Conservation (phyloP, 2,113 vertebrate species). For the Holacanthus passer region DNA sequence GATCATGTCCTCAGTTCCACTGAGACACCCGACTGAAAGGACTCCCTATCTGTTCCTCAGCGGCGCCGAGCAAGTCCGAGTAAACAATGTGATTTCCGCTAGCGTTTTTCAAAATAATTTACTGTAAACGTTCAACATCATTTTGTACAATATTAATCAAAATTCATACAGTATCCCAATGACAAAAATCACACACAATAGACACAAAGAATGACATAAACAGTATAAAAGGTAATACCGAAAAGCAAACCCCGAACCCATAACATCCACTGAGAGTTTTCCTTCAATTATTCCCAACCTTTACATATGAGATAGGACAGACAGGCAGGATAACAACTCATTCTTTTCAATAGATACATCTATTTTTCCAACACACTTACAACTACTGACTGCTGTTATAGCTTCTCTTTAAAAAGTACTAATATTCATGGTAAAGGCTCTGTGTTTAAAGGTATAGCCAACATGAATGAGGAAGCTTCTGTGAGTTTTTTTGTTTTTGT, state of each 20-base stretch:
- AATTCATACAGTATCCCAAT: not conserved
- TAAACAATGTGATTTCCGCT: not conserved
- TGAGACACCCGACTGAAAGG: not conserved
- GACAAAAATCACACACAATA: not conserved
- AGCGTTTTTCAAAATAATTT: conserved; percentile 29
- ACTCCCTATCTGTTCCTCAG: not conserved
- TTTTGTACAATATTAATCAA: not conserved
- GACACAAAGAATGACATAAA: not conserved
- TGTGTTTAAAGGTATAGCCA: too few relatives aligned
- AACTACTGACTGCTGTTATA: too few relatives aligned
- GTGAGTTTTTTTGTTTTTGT: not conserved
- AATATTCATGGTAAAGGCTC: too few relatives aligned
- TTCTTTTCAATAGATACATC: too few relatives aligned
- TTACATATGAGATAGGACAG: not conserved
- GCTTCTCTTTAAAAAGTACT: too few relatives aligned
- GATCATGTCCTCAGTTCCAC: not conserved
- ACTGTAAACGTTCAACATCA: too few relatives aligned
- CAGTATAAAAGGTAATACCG: not conserved
- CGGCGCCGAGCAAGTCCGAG: accelerated
- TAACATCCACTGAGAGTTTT: not conserved
- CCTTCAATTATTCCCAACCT: too few relatives aligned
- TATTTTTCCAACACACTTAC: too few relatives aligned
- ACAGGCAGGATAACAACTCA: too few relatives aligned
- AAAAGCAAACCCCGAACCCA: not conserved
- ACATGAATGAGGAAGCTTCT: too few relatives aligned